phyloP scores from a whole-genome alignment of 2,797 vertebrate genomes.

The Emys orbicularis region DNA sequence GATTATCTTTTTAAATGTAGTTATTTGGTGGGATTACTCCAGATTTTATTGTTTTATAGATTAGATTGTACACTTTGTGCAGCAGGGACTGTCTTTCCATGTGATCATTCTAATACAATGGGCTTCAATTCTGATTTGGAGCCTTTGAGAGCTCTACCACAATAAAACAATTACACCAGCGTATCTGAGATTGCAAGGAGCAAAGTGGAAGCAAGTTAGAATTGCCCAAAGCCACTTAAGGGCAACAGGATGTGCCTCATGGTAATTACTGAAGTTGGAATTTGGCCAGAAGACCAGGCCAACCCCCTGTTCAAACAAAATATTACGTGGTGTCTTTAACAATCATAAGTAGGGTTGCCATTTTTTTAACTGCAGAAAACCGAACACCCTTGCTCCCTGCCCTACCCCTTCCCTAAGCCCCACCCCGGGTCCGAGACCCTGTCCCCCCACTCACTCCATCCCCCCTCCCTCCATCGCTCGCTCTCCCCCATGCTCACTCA shows the following conservation, averaged over 20 bases:
- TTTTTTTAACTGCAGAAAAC: no score
- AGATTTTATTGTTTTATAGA: not conserved
- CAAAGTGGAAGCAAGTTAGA: constrained; percentile 8
- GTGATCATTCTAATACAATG: rapidly evolving
- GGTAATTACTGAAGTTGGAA: constrained; percentile 22
- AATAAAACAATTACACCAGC: rapidly evolving
- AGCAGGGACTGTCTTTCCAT: not conserved
- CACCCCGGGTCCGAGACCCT: no score
- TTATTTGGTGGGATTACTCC: not conserved
- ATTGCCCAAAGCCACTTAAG: not conserved
- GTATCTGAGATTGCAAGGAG: not conserved
- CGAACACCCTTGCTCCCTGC: no score
- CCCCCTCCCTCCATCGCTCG: no score
- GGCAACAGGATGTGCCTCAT: not conserved
- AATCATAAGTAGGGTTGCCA: not conserved
- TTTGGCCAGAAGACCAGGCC: constrained; percentile 6
- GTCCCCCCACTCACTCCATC: no score
- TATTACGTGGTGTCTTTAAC: not conserved
- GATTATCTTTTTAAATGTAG: not conserved
- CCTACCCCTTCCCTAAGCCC: no score
- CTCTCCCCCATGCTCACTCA: no score
- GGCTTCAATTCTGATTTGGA: not conserved
- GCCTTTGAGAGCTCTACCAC: not conserved
- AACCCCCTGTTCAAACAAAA: not conserved
- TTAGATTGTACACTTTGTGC: not conserved